Conservation (phyloP, 2,797 vertebrate genomes). For the Enteromius radiatus region DNA sequence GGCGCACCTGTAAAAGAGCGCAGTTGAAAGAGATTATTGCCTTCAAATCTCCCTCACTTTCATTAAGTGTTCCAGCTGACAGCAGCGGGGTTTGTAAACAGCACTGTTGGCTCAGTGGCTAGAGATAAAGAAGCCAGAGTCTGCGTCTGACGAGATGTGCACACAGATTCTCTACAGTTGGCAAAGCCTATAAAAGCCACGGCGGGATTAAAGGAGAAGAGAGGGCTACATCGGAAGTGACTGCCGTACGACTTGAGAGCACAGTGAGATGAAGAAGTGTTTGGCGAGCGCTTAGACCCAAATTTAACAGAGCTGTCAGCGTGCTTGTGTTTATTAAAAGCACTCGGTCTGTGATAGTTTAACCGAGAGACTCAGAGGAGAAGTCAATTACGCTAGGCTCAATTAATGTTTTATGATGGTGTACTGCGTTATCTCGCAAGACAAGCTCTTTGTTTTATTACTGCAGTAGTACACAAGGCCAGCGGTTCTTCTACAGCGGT, state of each 20-base stretch:
- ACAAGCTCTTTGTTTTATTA: background rate
- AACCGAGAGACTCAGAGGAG: background rate
- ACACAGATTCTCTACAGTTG: conserved; percentile 50
- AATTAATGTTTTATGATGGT: conserved; percentile 36
- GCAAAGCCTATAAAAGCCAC: conserved; percentile 50
- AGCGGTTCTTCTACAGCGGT: background rate
- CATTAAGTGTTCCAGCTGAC: conserved; percentile 52
- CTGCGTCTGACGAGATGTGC: conserved; percentile 49
- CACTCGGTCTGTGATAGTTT: conserved; percentile 18
- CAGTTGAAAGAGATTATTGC: conserved; percentile 57
- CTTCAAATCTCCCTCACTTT: conserved; percentile 53
- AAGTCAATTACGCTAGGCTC: conserved; percentile 11
- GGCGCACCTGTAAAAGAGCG: conserved; percentile 54
- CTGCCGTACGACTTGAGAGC: conserved; percentile 32
- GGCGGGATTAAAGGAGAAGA: conserved; percentile 46
- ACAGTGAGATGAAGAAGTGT: conserved; percentile 28
- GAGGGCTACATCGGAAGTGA: conserved; percentile 49
- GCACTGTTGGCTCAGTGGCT: conserved; percentile 49
- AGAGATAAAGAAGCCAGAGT: conserved; percentile 43
- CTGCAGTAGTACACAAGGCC: background rate
- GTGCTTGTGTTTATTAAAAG: conserved; percentile 24
- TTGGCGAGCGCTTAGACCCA: conserved; percentile 16
- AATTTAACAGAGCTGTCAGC: conserved; percentile 29
- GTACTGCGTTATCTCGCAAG: background rate
- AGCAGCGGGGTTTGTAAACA: conserved; percentile 55